These are phyloP conservation scores for Cataglyphis cursor DNA, from an alignment of 2,888 invertebrate genomes.

Conservation along the genomic window DNA sequence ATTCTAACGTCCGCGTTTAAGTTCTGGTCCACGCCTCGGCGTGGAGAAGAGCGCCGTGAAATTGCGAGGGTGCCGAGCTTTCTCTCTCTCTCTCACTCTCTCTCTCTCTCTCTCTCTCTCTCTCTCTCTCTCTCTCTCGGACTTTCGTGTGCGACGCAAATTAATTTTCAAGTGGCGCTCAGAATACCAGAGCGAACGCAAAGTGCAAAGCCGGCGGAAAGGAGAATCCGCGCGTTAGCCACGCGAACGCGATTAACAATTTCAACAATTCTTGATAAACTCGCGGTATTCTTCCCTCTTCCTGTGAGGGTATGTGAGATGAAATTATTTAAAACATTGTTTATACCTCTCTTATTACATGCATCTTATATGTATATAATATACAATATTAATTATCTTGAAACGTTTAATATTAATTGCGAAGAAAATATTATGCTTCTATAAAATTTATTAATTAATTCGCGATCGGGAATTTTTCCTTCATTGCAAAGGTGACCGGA, in stretches of 20 bases:
- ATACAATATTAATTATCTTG: neutral
- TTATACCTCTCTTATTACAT: neutral
- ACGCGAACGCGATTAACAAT: conserved; percentile 45
- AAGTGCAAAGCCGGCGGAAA: conserved; percentile 26
- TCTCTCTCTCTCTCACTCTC: neutral
- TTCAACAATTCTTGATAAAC: conserved; percentile 47
- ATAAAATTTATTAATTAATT: neutral
- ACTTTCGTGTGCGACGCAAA: conserved; percentile 52
- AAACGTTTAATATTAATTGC: neutral
- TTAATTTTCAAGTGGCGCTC: conserved; percentile 54
- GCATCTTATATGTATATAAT: neutral
- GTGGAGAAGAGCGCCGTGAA: conserved; percentile 12
- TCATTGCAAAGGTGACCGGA: neutral
- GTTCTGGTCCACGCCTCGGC: conserved; percentile 36
- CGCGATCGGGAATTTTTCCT: neutral
- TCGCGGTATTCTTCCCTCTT: neutral
- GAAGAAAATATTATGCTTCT: neutral
- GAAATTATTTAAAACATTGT: neutral
- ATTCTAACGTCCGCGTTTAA: conserved; percentile 45
- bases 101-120: neutral
- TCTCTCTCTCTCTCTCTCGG: neutral
- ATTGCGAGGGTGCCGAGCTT: conserved; percentile 1
- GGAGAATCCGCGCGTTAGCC: conserved; percentile 42
- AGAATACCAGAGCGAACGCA: conserved; percentile 38
- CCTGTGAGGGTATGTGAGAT: too few species aligned